Base-by-base conservation (phyloP, 1,140 invertebrate species). In the Drosophila insularis region DNA sequence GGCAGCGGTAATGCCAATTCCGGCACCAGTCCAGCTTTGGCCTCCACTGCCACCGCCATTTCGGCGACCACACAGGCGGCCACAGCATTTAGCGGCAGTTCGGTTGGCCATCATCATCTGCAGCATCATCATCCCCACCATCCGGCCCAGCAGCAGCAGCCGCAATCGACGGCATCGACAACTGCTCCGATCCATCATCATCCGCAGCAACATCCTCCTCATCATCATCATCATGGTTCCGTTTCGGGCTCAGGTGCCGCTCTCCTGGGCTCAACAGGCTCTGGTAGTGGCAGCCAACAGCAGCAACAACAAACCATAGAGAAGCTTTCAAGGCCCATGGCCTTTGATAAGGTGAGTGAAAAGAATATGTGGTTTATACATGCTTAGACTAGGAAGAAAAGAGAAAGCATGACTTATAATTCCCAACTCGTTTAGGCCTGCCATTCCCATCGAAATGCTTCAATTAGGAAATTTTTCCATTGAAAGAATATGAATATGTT, bases 261-360 rank as follows among this genome's bases (percentile, higher is more conserved):
- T 4, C 71, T 61, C 1, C 31, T 69, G 13, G 68, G 74, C 3
- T 53, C 70, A 23, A 40, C 53, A 7, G 54, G 65, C 11, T 63
- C 53, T 7, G 54, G 65, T 7, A 61, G 58, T 50, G 17, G 32
- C n/a, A 32, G 43, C 10, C 23, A 56, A 27, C 43, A 63, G 39
- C 53, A 39, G 7, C 77, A 64, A 2, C 86, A 85, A 56, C 90
- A 91, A 63, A 75, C 86, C 37, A 82, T 91, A 43, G 91, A 92
- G 55, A 91, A 89, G 71, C 74, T 92, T 11, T 91, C 91, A 4
- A 70, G 91, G 11, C 91, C 91, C 10, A 87, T 91, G 90, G 89
- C 90, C 14, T 92, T 92, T 59, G 91, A 92, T 63, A 92, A 92
- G 89, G 91, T 92, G 40, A 76, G 81, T 69, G 19, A 27, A 60